Evolutionary conservation across 2,113 vertebrate species (phyloP).

Genomic region (Columba livia): DNA sequence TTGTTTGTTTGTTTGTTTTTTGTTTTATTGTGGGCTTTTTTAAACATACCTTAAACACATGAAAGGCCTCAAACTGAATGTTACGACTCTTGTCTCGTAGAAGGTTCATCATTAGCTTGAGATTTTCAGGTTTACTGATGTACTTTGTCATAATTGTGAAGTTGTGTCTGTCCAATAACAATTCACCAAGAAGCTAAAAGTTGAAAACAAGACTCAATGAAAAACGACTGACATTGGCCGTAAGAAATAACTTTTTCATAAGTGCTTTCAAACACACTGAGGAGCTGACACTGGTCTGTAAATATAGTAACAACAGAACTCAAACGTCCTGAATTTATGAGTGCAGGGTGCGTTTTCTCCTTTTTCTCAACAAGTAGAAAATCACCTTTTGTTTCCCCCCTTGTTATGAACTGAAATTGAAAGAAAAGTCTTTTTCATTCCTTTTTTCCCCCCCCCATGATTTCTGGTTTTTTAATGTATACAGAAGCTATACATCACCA

Average conservation of each 20-base stretch:
- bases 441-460: rapidly evolving
- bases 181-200: slow-evolving; percentile 83
- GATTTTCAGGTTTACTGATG: slow-evolving; percentile 89
- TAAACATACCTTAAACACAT: slow-evolving; percentile 83
- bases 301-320: neutral
- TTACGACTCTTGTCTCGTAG: slow-evolving; percentile 88
- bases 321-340: neutral
- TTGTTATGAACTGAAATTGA: neutral
- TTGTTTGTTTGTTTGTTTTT: neutral
- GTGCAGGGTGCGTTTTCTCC: neutral
- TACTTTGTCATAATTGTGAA: slow-evolving; percentile 90
- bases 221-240: neutral
- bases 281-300: neutral
- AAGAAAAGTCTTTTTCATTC: neutral
- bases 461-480: neutral
- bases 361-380: neutral
- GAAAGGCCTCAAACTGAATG: slow-evolving; percentile 89
- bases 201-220: neutral
- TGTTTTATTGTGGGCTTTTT: neutral
- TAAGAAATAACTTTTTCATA: neutral
- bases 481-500: neutral
- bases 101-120: slow-evolving; percentile 89
- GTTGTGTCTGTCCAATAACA: slow-evolving; percentile 86
- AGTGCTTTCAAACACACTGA: neutral
- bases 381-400: neutral